A percentile compares a stretch with the other conserved stretches of the same genome.
Conservation (phyloP, 2,113 vertebrate species). For the Mus spicilegus region DNA sequence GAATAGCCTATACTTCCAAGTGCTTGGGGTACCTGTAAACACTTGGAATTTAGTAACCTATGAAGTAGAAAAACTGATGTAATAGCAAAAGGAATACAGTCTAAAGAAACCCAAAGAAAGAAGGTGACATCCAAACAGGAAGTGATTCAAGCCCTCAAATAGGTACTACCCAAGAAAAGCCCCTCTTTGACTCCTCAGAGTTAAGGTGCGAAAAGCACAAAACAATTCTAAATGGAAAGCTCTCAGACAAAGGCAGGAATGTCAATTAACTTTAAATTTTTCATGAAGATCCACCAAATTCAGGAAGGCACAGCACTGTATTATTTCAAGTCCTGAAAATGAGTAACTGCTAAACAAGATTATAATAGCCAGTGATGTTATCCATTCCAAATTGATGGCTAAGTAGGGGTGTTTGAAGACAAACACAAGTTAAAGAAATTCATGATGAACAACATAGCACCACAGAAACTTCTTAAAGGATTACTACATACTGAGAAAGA, state of each 20-base stretch:
- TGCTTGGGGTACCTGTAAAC: neutral
- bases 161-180: neutral
- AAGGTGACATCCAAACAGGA: neutral
- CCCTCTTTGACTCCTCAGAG: neutral
- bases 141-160: neutral
- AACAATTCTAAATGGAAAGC: neutral
- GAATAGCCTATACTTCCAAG: neutral
- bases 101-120: neutral
- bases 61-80: too few species aligned
- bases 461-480: neutral
- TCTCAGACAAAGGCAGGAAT: neutral
- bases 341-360: neutral
- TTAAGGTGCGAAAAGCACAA: neutral
- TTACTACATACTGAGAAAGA: neutral
- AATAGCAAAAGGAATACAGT: neutral
- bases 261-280: neutral
- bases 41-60: neutral
- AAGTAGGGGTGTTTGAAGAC: neutral
- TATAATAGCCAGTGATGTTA: neutral
- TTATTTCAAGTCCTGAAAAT: neutral
- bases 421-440: neutral
- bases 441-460: neutral
- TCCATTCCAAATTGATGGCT: neutral
- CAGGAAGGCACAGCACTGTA: neutral
- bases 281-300: neutral